Base-by-base conservation (phyloP, 1,140 invertebrate species). In the Drosophila micromelanica region DNA sequence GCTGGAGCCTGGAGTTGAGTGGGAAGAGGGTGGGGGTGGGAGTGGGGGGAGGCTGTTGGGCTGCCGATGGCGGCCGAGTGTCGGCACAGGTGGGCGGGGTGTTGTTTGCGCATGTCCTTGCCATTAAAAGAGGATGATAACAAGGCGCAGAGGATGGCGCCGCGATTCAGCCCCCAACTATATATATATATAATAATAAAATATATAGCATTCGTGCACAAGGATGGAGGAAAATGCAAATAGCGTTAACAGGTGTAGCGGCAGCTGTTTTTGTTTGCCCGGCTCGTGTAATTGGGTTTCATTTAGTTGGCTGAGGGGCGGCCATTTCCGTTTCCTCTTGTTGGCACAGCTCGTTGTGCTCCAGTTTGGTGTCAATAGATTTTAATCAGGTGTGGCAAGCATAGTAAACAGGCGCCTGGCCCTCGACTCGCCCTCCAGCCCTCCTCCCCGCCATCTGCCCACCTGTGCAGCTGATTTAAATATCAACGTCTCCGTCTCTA, bases 321-420 rank as follows among this genome's bases (percentile, higher is more conserved):
- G 37, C 42, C 64, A 54, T 61, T 79, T 79, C 62, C 71, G 69
- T 60, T 82, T 65, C 60, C 65, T 74, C 52, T 56, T 52, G 37
- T 82, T 89, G 73, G 84, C 54, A 30, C 27, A n/a, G 11, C 20
- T 7, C 55, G 15, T 38, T 35, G 40, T 74, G 79, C 69, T 87
- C 79, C 78, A 82, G 35, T 89, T 77, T 48, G 27, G 51, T 81
- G 85, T 77, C 84, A 90, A 89, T 90, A 90, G 79, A 90, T 89
- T 89, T 90, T 89, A 89, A 89, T 89, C 84, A 89, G 76, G 80
- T 89, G 79, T 90, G 80, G 84, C 84, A 89, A 80, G 85, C 71
- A 70, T 77, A 73, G 73, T 77, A 84, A 89, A 80, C 79, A 79
- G 80, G 55, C 76, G 45, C 38, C 76, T n/a, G 8, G 15, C 6